Evolutionary conservation across 1,140 invertebrate genomes (phyloP).

Genomic region (Drosophila suzukii): DNA sequence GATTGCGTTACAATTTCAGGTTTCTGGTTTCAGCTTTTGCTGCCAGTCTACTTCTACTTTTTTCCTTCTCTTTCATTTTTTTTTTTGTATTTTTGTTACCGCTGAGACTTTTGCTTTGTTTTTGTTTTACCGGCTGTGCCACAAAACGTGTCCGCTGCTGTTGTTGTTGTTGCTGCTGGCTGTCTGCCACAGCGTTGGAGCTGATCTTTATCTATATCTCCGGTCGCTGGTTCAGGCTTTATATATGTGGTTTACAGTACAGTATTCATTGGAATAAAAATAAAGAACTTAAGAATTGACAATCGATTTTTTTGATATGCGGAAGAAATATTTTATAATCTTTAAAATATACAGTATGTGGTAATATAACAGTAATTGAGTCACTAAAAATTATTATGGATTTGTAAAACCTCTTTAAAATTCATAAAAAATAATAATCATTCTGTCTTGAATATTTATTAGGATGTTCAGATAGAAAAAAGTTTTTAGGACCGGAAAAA

Average conservation of each 20-base stretch:
- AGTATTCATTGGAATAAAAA: background rate
- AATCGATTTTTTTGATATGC: no score
- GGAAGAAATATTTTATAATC: no score
- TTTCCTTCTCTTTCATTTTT: conserved; percentile 21
- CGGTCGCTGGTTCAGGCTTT: conserved; percentile 63
- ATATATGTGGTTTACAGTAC: conserved; percentile 29
- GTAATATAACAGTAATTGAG: no score
- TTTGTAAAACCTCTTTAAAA: no score
- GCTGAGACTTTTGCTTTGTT: conserved; percentile 39
- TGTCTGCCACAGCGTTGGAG: conserved; percentile 74
- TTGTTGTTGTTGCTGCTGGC: conserved; percentile 46
- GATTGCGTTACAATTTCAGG: conserved; percentile 83
- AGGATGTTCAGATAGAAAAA: background rate
- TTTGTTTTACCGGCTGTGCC: conserved; percentile 75
- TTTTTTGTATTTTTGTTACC: conserved; percentile 18
- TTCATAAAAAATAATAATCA: no score
- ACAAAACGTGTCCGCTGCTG: conserved; percentile 69
- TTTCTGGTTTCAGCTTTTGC: conserved; percentile 66
- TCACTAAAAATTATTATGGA: no score
- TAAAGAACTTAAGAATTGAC: no score
- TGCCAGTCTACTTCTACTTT: conserved; percentile 68
- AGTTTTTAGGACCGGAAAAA: no score
- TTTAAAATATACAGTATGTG: no score
- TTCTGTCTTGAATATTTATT: no score
- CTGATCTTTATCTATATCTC: conserved; percentile 78